Evolutionary conservation across 2,888 invertebrate species (phyloP), one percentile per base, ranked within the genome.

Genomic region (Papilio protenor): DNA sequence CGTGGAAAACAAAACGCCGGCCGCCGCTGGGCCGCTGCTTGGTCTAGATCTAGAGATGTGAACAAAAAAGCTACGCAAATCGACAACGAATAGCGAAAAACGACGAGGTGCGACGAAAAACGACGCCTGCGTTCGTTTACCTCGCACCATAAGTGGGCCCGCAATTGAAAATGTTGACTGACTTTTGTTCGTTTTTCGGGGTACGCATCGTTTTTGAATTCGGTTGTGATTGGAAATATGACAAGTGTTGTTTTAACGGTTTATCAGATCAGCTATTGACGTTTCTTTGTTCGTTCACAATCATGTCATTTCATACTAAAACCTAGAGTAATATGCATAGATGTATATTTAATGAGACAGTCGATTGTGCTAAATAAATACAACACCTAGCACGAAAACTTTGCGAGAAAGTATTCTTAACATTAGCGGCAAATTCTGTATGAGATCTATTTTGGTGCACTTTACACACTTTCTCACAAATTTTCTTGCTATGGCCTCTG

Each of bases 1-100:
- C 85, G 84, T 83, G 85, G 84, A 84, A 85, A 84, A 85, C 82
- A 83, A 85, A 84, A 84, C 80, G 80, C 79, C 76, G 79, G 66
- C 73, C 71, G 66, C 40, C 66, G 40, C 40, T 66, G 76, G 79
- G 70, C 52, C 66, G 40, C 40, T 66, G 76, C 55, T 10, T 64
- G 57, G 79, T 45, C 69, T 47, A 57, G 74, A n/a, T 45, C 69
- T 47, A 57, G 74, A n/a, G 77, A 69, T 75, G 49, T 23, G 18
- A 40, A 66, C 40, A 66, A 57, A 77, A 77, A 77, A 74, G 69
- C 77, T 59, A 59, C 77, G 69, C 27, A 59, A 57, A 74, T 33
- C 73, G 77, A 77, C 74, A 47, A 73, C 66, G 55, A 66, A 73
- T 73, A 55, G 69, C 73, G 66, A 77, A 77, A 77, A 77, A 69